Percentiles rank a stretch among this genome's conserved stretches.
phyloP scores from a whole-genome alignment of 2,888 invertebrate species.

The Ormyrus pomaceus region DNA sequence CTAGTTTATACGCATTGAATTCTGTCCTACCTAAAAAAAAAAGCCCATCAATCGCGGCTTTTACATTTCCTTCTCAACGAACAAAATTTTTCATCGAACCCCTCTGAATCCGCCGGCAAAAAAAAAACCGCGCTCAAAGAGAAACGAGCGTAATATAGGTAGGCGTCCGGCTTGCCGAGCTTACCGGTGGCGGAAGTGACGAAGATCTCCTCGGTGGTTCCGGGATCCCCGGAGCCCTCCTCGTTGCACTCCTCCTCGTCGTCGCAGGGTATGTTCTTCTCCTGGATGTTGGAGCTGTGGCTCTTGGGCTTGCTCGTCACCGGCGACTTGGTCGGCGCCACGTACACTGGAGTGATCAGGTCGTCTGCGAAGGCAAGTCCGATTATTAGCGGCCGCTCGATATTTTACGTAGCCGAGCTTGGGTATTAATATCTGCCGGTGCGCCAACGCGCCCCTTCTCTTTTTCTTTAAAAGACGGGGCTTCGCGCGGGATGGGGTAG shows the following conservation, averaged over 20 bases:
- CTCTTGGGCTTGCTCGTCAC: constrained; percentile 69
- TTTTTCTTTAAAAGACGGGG: no score
- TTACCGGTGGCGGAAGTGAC: constrained; percentile 74
- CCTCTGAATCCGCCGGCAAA: no score
- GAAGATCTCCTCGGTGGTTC: constrained; percentile 80
- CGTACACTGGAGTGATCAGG: constrained; percentile 94
- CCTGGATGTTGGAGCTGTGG: constrained; percentile 68
- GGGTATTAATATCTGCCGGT: background rate
- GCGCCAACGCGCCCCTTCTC: background rate
- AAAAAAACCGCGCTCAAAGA: no score
- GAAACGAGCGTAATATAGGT: no score
- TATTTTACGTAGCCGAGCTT: background rate
- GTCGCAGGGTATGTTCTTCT: constrained; percentile 78
- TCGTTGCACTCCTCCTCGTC: constrained; percentile 92
- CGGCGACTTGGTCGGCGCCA: constrained; percentile 86
- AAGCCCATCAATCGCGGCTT: no score
- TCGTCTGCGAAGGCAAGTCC: constrained; percentile 80
- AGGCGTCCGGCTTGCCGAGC: background rate
- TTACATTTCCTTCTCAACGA: no score
- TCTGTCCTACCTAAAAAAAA: no score
- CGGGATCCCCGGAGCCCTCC: constrained; percentile 87
- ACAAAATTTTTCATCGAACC: no score
- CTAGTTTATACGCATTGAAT: no score
- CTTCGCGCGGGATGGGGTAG: no score
- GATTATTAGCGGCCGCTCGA: no score